phyloP scores from a whole-genome alignment of 2,797 vertebrate species.

The Steatocranus sp. region DNA sequence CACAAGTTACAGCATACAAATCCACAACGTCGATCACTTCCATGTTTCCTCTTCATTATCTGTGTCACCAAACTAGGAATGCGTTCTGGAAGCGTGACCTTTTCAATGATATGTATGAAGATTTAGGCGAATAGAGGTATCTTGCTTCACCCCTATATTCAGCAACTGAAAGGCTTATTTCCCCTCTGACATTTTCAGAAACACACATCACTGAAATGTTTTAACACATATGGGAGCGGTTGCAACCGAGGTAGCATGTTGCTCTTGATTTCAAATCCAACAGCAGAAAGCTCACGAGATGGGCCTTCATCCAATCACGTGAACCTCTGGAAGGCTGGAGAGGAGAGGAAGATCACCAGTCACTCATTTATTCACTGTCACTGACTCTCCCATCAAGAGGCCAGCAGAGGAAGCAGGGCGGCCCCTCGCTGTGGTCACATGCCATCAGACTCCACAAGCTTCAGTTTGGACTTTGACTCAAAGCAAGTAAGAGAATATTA shows the following conservation, averaged over 20 bases:
- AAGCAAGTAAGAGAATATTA: background rate
- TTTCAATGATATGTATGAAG: background rate
- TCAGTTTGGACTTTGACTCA: background rate
- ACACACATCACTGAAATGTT: background rate
- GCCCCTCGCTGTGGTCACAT: background rate
- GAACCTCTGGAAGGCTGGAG: background rate
- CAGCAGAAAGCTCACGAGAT: rapidly evolving
- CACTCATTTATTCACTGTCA: background rate
- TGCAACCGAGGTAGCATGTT: background rate
- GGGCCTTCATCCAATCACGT: background rate
- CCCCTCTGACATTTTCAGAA: background rate
- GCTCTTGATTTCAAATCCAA: background rate
- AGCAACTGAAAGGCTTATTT: background rate
- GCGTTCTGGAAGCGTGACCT: rapidly evolving
- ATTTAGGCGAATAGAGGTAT: rapidly evolving
- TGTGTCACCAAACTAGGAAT: background rate
- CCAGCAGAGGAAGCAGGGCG: background rate
- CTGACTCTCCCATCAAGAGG: background rate
- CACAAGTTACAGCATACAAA: background rate
- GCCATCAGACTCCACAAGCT: background rate
- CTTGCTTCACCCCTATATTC: rapidly evolving
- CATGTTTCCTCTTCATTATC: background rate
- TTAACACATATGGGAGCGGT: rapidly evolving
- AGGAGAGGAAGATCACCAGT: background rate
- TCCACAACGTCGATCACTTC: background rate